These are phyloP conservation scores for Triplophysa yarkandensis DNA, from an alignment of 2,797 vertebrate genomes.

Conservation along the genomic window DNA sequence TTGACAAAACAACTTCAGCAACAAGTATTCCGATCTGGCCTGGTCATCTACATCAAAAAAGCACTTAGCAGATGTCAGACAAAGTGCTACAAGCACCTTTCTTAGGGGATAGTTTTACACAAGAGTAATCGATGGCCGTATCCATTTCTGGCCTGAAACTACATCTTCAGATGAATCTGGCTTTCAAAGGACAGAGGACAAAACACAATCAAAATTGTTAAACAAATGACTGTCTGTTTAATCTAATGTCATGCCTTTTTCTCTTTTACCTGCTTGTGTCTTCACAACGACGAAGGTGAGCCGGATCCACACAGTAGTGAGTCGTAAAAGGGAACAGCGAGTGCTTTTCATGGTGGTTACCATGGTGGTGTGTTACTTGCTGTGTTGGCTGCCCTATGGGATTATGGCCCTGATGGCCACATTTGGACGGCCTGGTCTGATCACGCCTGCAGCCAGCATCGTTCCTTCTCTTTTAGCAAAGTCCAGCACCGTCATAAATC, in stretches of 20 bases:
- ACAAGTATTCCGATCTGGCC: slow-evolving; percentile 11
- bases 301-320: slow-evolving; percentile 62
- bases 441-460: slow-evolving; percentile 75
- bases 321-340: slow-evolving; percentile 70
- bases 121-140: slow-evolving; percentile 12
- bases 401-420: slow-evolving; percentile 75
- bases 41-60: slow-evolving; percentile 5
- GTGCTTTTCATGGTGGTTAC: slow-evolving; percentile 77
- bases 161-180: slow-evolving; percentile 7
- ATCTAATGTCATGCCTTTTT: background rate
- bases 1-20: slow-evolving; percentile 5
- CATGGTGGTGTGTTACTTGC: slow-evolving; percentile 81
- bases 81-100: slow-evolving; percentile 26
- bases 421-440: slow-evolving; percentile 72
- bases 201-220: background rate
- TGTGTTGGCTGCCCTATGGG: slow-evolving; percentile 83
- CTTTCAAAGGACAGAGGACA: background rate
- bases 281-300: slow-evolving; percentile 65
- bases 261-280: slow-evolving; percentile 2
- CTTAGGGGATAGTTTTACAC: slow-evolving; percentile 17
- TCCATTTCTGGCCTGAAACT: slow-evolving; percentile 20
- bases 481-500: slow-evolving; percentile 81
- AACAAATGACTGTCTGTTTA: background rate
- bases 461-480: slow-evolving; percentile 82
- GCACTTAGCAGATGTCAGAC: slow-evolving; percentile 23